Conservation (phyloP, 2,888 invertebrate species). For the Drosophila maculinotata region DNA sequence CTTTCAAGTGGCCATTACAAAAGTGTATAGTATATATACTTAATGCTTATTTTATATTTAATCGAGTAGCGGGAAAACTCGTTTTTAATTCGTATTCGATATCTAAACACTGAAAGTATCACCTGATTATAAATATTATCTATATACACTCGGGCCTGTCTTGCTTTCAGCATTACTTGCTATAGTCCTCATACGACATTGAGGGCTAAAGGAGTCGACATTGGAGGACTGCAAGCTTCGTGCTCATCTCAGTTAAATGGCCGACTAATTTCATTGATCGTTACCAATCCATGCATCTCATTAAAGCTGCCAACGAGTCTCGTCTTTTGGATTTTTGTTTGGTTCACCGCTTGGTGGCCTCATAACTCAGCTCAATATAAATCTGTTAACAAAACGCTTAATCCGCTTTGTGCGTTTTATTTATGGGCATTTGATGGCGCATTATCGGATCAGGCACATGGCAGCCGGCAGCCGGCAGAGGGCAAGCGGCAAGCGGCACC, state of each 20-base stretch:
- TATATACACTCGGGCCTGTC: too few relatives aligned
- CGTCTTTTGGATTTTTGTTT: slow-evolving; percentile 9
- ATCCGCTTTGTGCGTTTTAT: slow-evolving; percentile 77
- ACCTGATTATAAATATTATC: too few relatives aligned
- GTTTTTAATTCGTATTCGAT: too few relatives aligned
- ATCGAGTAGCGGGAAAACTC: too few relatives aligned
- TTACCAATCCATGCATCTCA: slow-evolving; percentile 44
- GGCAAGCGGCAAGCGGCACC: background rate
- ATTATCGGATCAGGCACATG: slow-evolving; percentile 77
- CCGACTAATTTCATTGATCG: slow-evolving; percentile 41
- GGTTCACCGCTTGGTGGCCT: slow-evolving; percentile 33
- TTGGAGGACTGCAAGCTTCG: background rate
- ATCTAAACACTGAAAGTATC: too few relatives aligned
- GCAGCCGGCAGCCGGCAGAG: slow-evolving; percentile 31
- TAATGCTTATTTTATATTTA: too few relatives aligned
- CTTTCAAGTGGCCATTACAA: too few relatives aligned
- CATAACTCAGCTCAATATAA: slow-evolving; percentile 77
- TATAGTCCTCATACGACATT: too few relatives aligned
- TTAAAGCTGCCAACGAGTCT: slow-evolving; percentile 42
- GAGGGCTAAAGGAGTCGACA: too few relatives aligned
- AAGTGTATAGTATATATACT: too few relatives aligned
- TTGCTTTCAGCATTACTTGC: too few relatives aligned
- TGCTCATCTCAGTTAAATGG: slow-evolving; percentile 22
- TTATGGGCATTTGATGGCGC: slow-evolving; percentile 78
- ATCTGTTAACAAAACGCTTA: slow-evolving; percentile 80